phyloP scores from a whole-genome alignment of 1,140 invertebrate genomes.

The Trinorchestia longiramus region DNA sequence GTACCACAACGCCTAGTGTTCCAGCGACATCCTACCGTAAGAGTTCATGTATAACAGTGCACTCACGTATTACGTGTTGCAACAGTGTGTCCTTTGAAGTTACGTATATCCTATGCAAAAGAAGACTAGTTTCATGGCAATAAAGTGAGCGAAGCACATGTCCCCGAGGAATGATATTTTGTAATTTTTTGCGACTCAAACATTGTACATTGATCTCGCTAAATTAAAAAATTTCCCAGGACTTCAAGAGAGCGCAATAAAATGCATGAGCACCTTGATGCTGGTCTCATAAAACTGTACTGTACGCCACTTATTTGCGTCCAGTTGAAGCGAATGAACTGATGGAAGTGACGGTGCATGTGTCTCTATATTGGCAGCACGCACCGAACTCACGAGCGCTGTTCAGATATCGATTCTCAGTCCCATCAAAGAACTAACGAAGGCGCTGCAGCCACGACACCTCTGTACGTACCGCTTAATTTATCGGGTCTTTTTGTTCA shows the following conservation, averaged over 20 bases:
- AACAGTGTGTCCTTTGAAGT: not conserved
- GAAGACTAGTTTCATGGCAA: not conserved
- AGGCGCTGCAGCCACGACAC: not conserved
- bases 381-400: too few relatives aligned
- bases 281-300: slow-evolving; percentile 1
- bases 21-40: not conserved
- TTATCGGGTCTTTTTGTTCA: not conserved
- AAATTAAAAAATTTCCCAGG: slow-evolving; percentile 2
- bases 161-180: not conserved
- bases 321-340: not conserved
- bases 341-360: not conserved
- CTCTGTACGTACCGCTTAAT: not conserved
- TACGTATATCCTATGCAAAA: not conserved
- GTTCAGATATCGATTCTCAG: not conserved
- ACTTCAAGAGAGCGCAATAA: not conserved
- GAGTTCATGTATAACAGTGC: not conserved
- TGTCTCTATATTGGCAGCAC: not conserved
- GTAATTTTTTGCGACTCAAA: not conserved
- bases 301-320: not conserved
- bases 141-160: not conserved
- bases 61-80: not conserved
- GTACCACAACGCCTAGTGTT: not conserved
- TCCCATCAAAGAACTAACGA: not conserved
- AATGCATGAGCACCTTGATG: slow-evolving; percentile 22
- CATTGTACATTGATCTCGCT: not conserved